Evolutionary conservation across 37 sponge, comb jelly and placozoan species (phyloP).

Genomic region (Petrosia ficiformis): DNA sequence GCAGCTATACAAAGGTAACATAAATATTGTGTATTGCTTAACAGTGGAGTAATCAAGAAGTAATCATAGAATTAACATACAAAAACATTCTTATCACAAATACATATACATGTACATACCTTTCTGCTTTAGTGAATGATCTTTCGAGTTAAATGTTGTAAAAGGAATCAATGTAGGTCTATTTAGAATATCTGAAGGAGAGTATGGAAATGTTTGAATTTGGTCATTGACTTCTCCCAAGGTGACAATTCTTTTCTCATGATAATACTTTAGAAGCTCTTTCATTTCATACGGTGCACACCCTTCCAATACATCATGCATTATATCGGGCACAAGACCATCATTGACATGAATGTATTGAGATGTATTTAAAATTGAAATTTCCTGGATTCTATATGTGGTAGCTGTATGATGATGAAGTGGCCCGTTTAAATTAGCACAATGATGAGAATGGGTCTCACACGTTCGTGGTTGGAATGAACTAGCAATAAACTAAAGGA

Average conservation of each 20-base stretch:
- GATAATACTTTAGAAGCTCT: conserved; percentile 17
- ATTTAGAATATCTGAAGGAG: conserved; percentile 1
- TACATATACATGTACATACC: conserved; percentile 21
- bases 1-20: no score
- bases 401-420: conserved; percentile 60
- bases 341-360: conserved; percentile 56
- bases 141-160: conserved; percentile 11
- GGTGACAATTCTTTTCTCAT: conserved; percentile 23
- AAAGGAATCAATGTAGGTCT: conserved; percentile 20
- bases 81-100: neutral
- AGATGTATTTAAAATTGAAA: conserved; percentile 40
- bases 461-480: conserved; percentile 25
- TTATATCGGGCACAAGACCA: conserved; percentile 67
- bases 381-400: conserved; percentile 48
- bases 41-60: no score
- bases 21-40: no score
- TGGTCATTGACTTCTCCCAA: conserved; percentile 24
- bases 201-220: conserved; percentile 18
- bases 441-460: conserved; percentile 32
- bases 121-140: conserved; percentile 34
- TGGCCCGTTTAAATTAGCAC: conserved; percentile 51
- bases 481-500: conserved; percentile 27
- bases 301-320: conserved; percentile 79
- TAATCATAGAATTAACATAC: neutral
- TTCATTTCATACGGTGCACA: conserved; percentile 14